Percentiles rank a stretch among this genome's conserved stretches.
Conservation (phyloP, 2,113 vertebrate species). For the Calyptomena viridis region DNA sequence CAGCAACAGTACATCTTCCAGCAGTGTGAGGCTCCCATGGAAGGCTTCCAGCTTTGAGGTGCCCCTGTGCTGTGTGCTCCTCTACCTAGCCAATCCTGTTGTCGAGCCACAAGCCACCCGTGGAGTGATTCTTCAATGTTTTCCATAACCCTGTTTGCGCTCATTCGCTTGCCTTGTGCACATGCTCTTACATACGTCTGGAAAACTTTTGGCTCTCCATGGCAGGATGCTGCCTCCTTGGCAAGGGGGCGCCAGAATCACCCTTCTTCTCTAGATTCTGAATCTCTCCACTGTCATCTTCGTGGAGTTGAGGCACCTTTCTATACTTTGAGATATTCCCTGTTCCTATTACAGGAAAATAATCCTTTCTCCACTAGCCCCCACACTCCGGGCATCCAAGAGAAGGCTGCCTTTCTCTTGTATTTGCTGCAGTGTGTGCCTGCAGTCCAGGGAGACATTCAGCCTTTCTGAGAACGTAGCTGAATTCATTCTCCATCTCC, state of each 20-base stretch:
- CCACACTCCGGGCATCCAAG: conserved; percentile 60
- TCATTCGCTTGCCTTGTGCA: conserved; percentile 82
- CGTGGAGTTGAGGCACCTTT: conserved; percentile 63
- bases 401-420: conserved; percentile 70
- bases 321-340: conserved; percentile 63
- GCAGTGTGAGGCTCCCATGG: conserved; percentile 97
- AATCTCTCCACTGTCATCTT: conserved; percentile 64
- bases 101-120: conserved; percentile 74
- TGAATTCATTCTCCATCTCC: conserved; percentile 60
- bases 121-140: conserved; percentile 79
- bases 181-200: conserved; percentile 79
- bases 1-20: conserved; percentile 99
- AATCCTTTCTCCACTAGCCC: conserved; percentile 50
- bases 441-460: conserved; percentile 67
- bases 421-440: conserved; percentile 67
- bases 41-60: conserved; percentile 97
- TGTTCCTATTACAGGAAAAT: conserved; percentile 61
- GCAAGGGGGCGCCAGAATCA: conserved; percentile 68
- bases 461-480: conserved; percentile 55
- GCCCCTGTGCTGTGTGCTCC: conserved; percentile 47
- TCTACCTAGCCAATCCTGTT: conserved; percentile 70
- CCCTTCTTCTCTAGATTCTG: conserved; percentile 71
- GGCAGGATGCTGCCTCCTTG: conserved; percentile 72
- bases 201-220: conserved; percentile 79
- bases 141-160: conserved; percentile 80